Evolutionary conservation across 2,888 invertebrate genomes (phyloP).

Genomic region (Plebejus argus): DNA sequence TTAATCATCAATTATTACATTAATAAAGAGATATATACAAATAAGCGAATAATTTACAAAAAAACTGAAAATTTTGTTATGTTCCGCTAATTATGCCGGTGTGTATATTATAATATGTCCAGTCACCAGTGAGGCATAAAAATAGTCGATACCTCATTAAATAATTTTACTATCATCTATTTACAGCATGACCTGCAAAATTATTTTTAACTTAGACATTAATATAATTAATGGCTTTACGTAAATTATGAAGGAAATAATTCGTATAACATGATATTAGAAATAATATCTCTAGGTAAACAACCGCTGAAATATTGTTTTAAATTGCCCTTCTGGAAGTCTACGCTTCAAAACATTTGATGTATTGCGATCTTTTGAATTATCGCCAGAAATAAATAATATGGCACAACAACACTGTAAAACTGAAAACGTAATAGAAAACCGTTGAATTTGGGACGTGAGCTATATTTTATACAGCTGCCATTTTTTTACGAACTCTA

Average conservation of each 20-base stretch:
- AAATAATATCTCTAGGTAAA: neutral
- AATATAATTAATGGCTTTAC: neutral
- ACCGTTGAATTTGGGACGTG: constrained; percentile 46
- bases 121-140: too few species aligned
- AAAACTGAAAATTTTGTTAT: too few species aligned
- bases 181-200: too few species aligned
- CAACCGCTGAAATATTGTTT: neutral
- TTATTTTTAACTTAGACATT: too few species aligned
- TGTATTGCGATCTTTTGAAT: neutral
- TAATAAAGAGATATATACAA: too few species aligned
- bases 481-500: neutral
- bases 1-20: too few species aligned
- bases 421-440: constrained; percentile 49
- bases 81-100: too few species aligned
- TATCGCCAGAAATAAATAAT: constrained; percentile 10
- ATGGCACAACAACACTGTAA: constrained; percentile 46
- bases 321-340: neutral
- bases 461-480: constrained; percentile 15
- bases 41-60: too few species aligned
- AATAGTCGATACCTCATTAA: neutral
- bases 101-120: too few species aligned
- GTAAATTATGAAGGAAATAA: neutral
- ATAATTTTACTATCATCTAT: neutral
- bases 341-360: neutral
- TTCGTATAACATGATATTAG: neutral